These are phyloP conservation scores for Rhabdomys pumilio DNA, from an alignment of 2,797 vertebrate species.

Conservation along the genomic window DNA sequence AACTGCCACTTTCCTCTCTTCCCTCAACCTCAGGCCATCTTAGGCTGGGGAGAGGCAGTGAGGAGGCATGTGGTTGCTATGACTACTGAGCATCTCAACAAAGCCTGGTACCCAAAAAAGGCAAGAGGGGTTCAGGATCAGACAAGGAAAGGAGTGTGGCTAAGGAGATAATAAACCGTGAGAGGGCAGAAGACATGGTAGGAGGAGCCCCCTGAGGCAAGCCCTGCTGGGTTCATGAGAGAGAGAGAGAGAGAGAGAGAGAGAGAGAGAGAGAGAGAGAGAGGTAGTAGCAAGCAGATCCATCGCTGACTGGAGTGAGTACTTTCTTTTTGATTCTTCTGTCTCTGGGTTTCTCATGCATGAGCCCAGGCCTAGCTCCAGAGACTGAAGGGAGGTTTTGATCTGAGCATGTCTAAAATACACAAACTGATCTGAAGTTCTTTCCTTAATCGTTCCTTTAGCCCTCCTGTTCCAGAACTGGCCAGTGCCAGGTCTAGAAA, in stretches of 20 bases:
- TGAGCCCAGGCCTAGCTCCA: slow-evolving; percentile 25
- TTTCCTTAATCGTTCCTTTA: neutral
- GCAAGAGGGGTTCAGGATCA: slow-evolving; percentile 92
- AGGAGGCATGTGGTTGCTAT: slow-evolving; percentile 82
- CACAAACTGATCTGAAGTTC: neutral
- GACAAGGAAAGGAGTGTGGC: slow-evolving; percentile 70
- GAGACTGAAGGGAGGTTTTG: neutral
- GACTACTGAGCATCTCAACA: slow-evolving; percentile 81
- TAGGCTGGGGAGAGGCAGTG: slow-evolving; percentile 77
- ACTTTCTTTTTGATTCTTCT: slow-evolving; percentile 43
- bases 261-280: no score
- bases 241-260: no score
- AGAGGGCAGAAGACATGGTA: slow-evolving; percentile 7
- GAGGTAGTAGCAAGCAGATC: neutral
- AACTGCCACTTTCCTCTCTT: slow-evolving; percentile 19
- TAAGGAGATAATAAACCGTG: neutral
- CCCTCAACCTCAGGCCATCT: slow-evolving; percentile 74
- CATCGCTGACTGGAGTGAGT: neutral
- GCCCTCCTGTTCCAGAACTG: slow-evolving; percentile 49
- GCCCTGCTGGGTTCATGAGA: neutral
- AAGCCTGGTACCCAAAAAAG: slow-evolving; percentile 89
- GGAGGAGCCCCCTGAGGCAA: neutral
- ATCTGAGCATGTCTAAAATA: slow-evolving; percentile 16
- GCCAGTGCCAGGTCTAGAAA: neutral
- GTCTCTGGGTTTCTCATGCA: neutral